These are phyloP conservation scores for Ifrita kowaldi DNA, from an alignment of 2,113 vertebrate genomes.

Conservation along the genomic window DNA sequence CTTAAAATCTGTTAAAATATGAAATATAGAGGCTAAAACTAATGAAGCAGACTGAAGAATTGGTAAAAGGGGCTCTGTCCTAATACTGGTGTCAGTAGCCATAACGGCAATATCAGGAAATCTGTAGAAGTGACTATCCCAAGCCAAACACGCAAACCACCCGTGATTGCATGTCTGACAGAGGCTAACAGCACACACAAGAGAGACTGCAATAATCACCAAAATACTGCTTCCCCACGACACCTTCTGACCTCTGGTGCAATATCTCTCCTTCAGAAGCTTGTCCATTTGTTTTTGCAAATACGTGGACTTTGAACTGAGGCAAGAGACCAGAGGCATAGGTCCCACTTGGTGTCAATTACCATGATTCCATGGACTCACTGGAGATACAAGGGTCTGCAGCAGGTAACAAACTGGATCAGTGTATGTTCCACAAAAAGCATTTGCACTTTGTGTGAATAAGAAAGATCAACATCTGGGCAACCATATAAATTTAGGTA, in stretches of 20 bases:
- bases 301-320: not conserved
- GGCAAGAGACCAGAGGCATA: not conserved
- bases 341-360: not conserved
- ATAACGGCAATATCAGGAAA: too few relatives aligned
- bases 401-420: not conserved
- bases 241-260: not conserved
- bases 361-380: not conserved
- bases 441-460: not conserved
- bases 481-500: not conserved
- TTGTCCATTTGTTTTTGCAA: not conserved
- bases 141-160: not conserved
- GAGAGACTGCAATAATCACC: not conserved
- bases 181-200: not conserved
- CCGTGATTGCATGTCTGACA: fast-evolving
- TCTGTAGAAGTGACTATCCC: not conserved
- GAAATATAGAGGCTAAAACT: not conserved
- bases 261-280: not conserved
- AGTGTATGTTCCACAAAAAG: not conserved
- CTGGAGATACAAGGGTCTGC: not conserved
- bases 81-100: not conserved
- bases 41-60: not conserved
- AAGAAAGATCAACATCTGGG: not conserved
- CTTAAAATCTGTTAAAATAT: not conserved
- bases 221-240: fast-evolving
- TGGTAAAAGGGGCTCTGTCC: not conserved